phyloP scores from a whole-genome alignment of 2,113 vertebrate genomes.

The Labeo rohita region DNA sequence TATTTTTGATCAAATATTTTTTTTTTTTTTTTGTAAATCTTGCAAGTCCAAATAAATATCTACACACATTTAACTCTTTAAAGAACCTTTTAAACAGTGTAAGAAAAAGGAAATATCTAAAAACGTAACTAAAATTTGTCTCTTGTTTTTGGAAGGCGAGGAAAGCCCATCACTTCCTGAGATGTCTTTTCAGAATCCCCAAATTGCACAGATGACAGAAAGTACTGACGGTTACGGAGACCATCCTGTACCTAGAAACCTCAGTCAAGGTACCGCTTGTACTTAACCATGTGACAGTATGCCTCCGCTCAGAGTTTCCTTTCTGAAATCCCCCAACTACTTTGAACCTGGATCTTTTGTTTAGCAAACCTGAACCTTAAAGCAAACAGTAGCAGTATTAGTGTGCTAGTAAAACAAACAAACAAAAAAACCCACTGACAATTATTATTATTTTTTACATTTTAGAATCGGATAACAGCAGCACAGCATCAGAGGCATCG shows the following conservation, averaged over 20 bases:
- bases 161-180: constrained; percentile 43
- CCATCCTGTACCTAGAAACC: neutral
- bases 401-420: neutral
- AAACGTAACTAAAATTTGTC: neutral
- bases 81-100: neutral
- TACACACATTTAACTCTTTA: no score
- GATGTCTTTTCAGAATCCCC: constrained; percentile 27
- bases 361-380: neutral
- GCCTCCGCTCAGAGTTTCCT: neutral
- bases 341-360: constrained; percentile 8
- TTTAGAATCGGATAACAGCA: constrained; percentile 47
- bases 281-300: neutral
- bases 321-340: neutral
- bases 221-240: neutral
- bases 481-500: constrained; percentile 50
- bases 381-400: neutral
- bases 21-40: no score
- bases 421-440: neutral
- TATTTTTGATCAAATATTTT: neutral
- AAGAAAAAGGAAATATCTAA: neutral
- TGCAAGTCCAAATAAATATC: no score
- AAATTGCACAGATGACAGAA: constrained; percentile 32
- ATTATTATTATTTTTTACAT: neutral
- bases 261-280: constrained; percentile 48
- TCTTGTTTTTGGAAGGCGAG: constrained; percentile 42